These are phyloP conservation scores for Polyodon spathula DNA, from an alignment of 2,113 vertebrate species.

Conservation along the genomic window DNA sequence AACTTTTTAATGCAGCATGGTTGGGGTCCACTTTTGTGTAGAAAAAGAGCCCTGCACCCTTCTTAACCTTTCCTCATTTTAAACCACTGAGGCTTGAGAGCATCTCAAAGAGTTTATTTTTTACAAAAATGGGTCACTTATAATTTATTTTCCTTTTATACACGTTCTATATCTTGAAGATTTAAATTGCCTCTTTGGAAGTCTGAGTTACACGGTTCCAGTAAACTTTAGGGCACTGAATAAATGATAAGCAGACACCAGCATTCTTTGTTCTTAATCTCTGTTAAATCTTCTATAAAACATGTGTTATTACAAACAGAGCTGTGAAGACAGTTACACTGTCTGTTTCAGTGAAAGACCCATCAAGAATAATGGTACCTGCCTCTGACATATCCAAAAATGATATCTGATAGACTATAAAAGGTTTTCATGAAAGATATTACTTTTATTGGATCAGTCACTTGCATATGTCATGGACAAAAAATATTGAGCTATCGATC, in stretches of 20 bases:
- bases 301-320: not conserved
- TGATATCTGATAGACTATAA: conserved; percentile 11
- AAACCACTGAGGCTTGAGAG: not conserved
- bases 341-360: conserved; percentile 3
- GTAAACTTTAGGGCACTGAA: conserved; percentile 3
- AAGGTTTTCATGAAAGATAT: conserved; percentile 6
- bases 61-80: too few relatives aligned
- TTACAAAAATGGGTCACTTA: too few relatives aligned
- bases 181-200: not conserved
- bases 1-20: too few relatives aligned
- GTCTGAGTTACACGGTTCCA: conserved; percentile 14
- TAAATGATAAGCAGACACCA: conserved; percentile 3
- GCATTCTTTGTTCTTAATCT: conserved; percentile 4
- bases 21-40: too few relatives aligned
- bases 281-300: not conserved
- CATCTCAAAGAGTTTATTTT: not conserved
- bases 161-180: not conserved
- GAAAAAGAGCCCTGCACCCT: too few relatives aligned
- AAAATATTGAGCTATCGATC: conserved; percentile 17
- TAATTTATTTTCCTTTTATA: too few relatives aligned
- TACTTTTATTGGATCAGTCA: conserved; percentile 7
- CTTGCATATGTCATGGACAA: conserved; percentile 15
- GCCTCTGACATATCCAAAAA: conserved; percentile 1
- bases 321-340: not conserved
- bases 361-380: conserved; percentile 8